A percentile compares a stretch with the other conserved stretches of the same genome.
These are phyloP conservation scores for Anseranas semipalmata DNA, from an alignment of 2,113 vertebrate genomes.

Conservation along the genomic window DNA sequence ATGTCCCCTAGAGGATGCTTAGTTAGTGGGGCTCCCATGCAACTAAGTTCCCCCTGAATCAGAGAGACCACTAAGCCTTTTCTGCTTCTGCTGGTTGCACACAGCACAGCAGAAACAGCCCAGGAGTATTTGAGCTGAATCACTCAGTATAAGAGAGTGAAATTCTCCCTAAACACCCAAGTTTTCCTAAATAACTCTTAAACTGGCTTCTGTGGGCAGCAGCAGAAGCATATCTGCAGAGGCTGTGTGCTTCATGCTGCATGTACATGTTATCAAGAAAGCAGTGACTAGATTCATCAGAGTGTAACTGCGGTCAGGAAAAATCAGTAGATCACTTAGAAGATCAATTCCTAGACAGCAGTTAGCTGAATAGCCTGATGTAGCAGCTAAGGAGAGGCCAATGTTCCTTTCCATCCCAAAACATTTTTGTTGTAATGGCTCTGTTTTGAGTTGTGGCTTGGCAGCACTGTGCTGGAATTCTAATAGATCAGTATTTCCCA, in stretches of 20 bases:
- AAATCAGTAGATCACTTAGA: not conserved
- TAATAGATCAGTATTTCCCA: not conserved
- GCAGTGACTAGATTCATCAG: not conserved
- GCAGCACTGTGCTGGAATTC: not conserved
- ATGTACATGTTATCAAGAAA: not conserved
- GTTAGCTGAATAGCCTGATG: not conserved
- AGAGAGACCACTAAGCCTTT: not conserved
- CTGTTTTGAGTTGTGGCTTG: not conserved
- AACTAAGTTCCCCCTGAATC: not conserved
- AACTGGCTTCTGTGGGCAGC: not conserved
- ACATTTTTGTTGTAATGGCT: not conserved
- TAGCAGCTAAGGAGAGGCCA: not conserved
- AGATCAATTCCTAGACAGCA: not conserved
- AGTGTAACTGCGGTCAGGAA: not conserved
- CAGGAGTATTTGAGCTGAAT: not conserved
- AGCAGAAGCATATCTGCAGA: not conserved
- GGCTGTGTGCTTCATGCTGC: rapidly evolving
- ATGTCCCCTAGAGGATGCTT: not conserved
- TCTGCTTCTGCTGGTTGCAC: not conserved
- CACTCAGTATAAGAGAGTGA: not conserved
- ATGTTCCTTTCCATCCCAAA: not conserved
- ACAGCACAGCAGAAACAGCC: not conserved
- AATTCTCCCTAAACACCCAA: not conserved
- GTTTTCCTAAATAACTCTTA: not conserved
- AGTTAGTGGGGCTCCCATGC: not conserved